Conservation (phyloP, 92 coral and sea anemone genomes). For the Zoanthus sansibaricus region DNA sequence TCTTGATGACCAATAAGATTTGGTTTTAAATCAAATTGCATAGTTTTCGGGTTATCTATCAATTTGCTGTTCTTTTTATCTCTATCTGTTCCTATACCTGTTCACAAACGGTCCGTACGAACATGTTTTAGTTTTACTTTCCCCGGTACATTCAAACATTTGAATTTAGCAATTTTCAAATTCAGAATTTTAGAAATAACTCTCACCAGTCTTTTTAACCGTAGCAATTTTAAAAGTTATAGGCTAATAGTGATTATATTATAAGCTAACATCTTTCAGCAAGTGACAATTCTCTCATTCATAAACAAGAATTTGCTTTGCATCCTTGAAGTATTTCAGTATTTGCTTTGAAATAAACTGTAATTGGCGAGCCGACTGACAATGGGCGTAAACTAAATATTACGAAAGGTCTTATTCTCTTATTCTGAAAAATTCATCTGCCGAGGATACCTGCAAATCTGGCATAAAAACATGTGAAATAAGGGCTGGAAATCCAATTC, state of each 20-base stretch:
- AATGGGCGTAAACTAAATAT: neutral
- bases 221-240: too few species aligned
- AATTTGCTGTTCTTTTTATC: constrained; percentile 3
- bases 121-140: neutral
- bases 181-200: too few species aligned
- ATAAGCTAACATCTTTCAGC: too few species aligned
- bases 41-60: neutral
- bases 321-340: too few species aligned
- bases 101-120: neutral
- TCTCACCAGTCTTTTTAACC: too few species aligned
- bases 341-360: too few species aligned
- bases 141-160: neutral
- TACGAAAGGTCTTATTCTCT: neutral
- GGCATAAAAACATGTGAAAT: neutral
- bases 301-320: too few species aligned
- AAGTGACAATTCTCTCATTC: too few species aligned
- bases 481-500: neutral
- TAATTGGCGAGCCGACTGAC: neutral
- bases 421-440: neutral
- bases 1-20: neutral
- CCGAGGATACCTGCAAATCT: neutral
- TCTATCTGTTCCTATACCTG: neutral
- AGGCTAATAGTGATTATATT: too few species aligned
- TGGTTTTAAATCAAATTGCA: neutral
- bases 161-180: neutral